phyloP scores from a whole-genome alignment of 2,888 invertebrate genomes.

The Tenthredo mesomela region DNA sequence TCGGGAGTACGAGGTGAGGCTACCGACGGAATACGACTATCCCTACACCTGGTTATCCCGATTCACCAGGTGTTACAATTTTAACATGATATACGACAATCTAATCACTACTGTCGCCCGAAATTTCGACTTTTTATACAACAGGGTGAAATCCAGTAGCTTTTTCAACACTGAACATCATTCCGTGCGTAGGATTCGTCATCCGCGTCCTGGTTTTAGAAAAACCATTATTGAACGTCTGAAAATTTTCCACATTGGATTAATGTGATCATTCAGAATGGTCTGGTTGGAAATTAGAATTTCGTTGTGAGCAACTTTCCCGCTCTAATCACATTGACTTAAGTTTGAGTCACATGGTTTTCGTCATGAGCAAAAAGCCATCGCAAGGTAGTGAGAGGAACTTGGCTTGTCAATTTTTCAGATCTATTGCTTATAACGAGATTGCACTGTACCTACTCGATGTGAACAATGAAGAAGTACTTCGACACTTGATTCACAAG shows the following conservation, averaged over 20 bases:
- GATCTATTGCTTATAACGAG: too few species aligned
- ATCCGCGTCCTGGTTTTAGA: neutral
- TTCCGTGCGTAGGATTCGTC: neutral
- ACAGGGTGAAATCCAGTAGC: neutral
- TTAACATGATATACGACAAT: neutral
- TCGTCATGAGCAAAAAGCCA: neutral
- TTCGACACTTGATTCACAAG: neutral
- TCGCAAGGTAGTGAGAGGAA: neutral
- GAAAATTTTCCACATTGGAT: neutral
- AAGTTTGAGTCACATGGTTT: neutral
- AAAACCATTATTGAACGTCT: neutral
- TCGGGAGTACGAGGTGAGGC: constrained; percentile 30
- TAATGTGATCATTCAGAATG: neutral
- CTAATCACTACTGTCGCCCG: neutral
- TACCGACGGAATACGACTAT: constrained; percentile 32
- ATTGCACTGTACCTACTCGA: neutral
- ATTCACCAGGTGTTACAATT: constrained; percentile 27
- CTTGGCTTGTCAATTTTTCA: neutral
- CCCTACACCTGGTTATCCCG: constrained; percentile 9
- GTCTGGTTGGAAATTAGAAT: neutral
- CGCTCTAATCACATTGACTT: neutral
- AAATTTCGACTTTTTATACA: neutral
- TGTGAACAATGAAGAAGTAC: neutral
- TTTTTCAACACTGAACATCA: neutral
- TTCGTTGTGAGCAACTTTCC: neutral